Evolutionary conservation across 2,113 vertebrate genomes (phyloP).

Genomic region (Cheirogaleus medius): DNA sequence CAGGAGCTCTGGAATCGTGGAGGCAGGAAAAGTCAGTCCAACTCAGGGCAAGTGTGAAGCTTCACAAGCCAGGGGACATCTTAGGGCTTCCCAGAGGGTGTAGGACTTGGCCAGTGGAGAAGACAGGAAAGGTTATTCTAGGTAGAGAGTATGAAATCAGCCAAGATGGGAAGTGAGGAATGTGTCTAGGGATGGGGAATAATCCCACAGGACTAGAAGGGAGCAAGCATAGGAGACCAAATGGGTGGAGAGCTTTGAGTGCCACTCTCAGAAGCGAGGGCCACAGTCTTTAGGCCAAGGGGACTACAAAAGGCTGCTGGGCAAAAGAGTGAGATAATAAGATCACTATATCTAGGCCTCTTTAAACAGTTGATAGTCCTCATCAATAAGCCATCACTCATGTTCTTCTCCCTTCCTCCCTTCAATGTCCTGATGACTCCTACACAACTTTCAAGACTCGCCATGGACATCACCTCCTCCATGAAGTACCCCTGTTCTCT

Average conservation of each 20-base stretch:
- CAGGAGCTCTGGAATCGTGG: rapidly evolving
- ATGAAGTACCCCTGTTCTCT: background rate
- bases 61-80: background rate
- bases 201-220: background rate
- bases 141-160: background rate
- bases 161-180: background rate
- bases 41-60: background rate
- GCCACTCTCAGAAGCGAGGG: background rate
- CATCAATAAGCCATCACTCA: background rate
- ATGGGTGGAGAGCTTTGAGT: background rate
- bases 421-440: background rate
- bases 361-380: background rate
- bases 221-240: background rate
- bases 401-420: background rate
- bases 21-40: background rate
- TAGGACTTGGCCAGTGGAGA: background rate
- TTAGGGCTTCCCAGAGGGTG: background rate
- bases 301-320: background rate
- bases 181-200: too few relatives aligned
- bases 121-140: background rate
- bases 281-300: background rate
- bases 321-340: background rate
- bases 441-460: background rate
- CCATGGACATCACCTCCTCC: background rate
- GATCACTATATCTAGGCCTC: background rate